Evolutionary conservation across 2,888 invertebrate genomes (phyloP), one percentile per base, ranked within the genome.

Genomic region (Pyralis farinalis): DNA sequence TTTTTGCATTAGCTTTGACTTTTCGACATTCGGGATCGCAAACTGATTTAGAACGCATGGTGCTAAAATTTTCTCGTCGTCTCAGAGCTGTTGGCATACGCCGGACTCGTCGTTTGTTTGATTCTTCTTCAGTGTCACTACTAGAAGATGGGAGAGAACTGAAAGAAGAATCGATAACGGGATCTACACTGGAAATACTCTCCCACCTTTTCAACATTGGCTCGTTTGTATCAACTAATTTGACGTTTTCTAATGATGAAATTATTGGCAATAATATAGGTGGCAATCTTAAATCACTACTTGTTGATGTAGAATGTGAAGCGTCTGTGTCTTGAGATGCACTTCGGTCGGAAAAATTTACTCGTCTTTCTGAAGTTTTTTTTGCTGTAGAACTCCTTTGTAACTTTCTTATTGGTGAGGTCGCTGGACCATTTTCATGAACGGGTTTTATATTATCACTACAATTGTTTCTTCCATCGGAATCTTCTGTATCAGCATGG

Each of bases 211-310:
- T 89, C 10, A 90, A 49, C 37, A 85, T 63, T n/a, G 83, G 79
- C 44, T 88, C 88, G 1, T 66, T 60, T 7, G 75, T 59, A 44
- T 87, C 85, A 8, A 78, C 53, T 22, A 90, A 63, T 49, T 81
- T 87, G 1, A 88, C 86, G 42, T 84, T 88, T 70, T 92, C 91
- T 56, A 94, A 73, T 46, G 91, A 92, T 51, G 92, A 91, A 47
- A 94, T 91, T 41, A 93, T 93, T 21, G 94, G 94, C 27, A 93
- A 79, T 53, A 94, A 76, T 63, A 95, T 94, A 1, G 94, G 94
- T 6, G 95, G 94, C 32, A 94, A 76, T 64, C 93, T 88, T 54
- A 93, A 77, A 50, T 93, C 93, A 55, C 90, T 90, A 49, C 90
- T 90, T 0, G 91, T 91, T 0, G 91, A 91, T 4, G 91, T 91